Percentiles rank a stretch among this genome's conserved stretches.
Conservation (phyloP, 2,113 vertebrate genomes). For the Myiagra hebetior region DNA sequence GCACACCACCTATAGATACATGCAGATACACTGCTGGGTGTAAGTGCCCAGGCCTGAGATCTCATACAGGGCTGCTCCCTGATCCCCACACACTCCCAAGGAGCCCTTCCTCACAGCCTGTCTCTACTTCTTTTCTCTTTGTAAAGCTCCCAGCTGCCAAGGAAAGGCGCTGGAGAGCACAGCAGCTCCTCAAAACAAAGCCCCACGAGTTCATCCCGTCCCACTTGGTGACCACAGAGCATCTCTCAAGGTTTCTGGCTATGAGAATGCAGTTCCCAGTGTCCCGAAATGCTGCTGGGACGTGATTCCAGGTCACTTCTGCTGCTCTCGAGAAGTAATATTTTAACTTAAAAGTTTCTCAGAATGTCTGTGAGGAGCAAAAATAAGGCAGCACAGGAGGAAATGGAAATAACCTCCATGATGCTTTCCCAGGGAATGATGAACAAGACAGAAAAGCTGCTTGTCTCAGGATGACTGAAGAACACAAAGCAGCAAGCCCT, state of each 20-base stretch:
- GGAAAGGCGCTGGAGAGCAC: neutral
- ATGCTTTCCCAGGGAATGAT: accelerated
- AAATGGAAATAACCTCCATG: neutral
- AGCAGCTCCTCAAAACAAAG: neutral
- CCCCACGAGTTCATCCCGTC: accelerated
- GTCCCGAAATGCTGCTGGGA: neutral
- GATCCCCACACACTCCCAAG: neutral
- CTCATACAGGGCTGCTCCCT: neutral
- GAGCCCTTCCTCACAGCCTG: neutral
- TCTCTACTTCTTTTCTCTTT: neutral
- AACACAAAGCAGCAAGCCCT: neutral
- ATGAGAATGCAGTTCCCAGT: neutral
- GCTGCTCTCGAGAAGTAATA: neutral
- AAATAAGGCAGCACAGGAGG: neutral
- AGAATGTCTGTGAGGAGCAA: neutral
- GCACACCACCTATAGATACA: neutral
- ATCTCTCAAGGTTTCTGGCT: neutral
- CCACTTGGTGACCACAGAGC: accelerated
- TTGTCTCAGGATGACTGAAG: neutral
- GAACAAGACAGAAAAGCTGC: neutral
- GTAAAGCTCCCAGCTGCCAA: neutral
- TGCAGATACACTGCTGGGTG: accelerated
- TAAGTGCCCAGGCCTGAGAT: neutral
- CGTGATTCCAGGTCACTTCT: neutral
- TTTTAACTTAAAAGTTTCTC: neutral